A percentile compares a stretch with the other conserved stretches of the same genome.
These are phyloP conservation scores for Aplocera efformata DNA, from an alignment of 2,888 invertebrate species.

Conservation along the genomic window DNA sequence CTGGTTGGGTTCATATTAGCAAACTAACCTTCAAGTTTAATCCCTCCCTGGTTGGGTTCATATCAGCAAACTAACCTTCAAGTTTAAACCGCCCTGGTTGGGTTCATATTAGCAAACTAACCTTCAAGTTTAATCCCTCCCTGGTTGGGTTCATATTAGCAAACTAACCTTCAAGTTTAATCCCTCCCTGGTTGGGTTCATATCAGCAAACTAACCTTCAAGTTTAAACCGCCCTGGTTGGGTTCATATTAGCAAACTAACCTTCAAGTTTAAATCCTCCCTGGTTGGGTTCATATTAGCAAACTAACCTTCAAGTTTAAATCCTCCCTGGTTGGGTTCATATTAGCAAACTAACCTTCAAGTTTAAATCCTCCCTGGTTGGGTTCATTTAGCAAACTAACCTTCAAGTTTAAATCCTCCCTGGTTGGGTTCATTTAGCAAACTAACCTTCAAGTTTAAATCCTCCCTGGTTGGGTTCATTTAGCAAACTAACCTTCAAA, in stretches of 20 bases:
- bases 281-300: conserved; percentile 74
- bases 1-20: conserved; percentile 74
- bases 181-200: conserved; percentile 70
- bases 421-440: conserved; percentile 73
- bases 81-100: conserved; percentile 70
- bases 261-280: conserved; percentile 73
- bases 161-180: too few relatives aligned
- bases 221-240: conserved; percentile 70
- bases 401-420: conserved; percentile 73
- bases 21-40: too few relatives aligned
- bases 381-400: too few relatives aligned
- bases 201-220: too few relatives aligned
- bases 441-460: too few relatives aligned
- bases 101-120: conserved; percentile 78
- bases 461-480: conserved; percentile 71
- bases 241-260: conserved; percentile 78
- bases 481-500: too few relatives aligned
- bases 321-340: conserved; percentile 70
- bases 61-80: too few relatives aligned
- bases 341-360: too few relatives aligned
- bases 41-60: conserved; percentile 70
- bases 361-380: conserved; percentile 72
- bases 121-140: conserved; percentile 72
- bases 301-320: too few relatives aligned
- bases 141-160: conserved; percentile 74